Base-by-base conservation (phyloP, 2,888 invertebrate genomes). In the Nemotelus nigrinus region DNA sequence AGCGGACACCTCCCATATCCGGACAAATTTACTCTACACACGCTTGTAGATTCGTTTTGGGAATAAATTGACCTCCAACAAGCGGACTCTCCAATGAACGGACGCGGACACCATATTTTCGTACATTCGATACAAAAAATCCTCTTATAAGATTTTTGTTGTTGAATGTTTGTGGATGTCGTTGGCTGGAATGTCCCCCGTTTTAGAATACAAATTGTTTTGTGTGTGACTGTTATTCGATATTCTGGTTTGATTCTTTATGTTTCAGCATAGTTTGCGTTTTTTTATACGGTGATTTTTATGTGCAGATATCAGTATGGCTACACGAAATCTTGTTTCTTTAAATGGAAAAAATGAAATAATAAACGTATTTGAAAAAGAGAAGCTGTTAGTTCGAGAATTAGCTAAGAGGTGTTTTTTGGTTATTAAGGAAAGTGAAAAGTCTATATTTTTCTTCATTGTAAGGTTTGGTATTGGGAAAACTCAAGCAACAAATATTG, bases 21-120 rank as follows among this genome's bases (percentile, higher is more conserved):
- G 65, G 65, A 65, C 44, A 65, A 44, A 47, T 65, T 65, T 65
- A 45, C 45, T 44, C 8, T 5, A 58, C 58, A 58, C 58, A 58
- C 58, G 58, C 25, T 58, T 58, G 53, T 58, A 58, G 58, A 58
- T 58, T 58, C 58, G 25, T 58, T 58, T 58, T 58, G 6, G 58
- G 58, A 50, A 50, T 8, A 50, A 50, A 50, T n/a, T n/a, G n/a
- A n/a, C n/a, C n/a, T n/a, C 39, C 63, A 41, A 65, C 65, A 65
- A 65, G 45, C 65, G 65, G 65, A 65, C 64, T 44, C 43, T 64
- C n/a, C 64, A 43, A 64, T 64, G 64, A 25, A 43, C 6, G 64
- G 64, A 44, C 64, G 64, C 64, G 64, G 64, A 64, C 45, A 64
- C 64, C 64, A 64, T 64, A 64, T 64, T 64, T 64, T 5, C n/a